Evolutionary conservation across 2,888 invertebrate species (phyloP).

Genomic region (Miltochrista miniata): DNA sequence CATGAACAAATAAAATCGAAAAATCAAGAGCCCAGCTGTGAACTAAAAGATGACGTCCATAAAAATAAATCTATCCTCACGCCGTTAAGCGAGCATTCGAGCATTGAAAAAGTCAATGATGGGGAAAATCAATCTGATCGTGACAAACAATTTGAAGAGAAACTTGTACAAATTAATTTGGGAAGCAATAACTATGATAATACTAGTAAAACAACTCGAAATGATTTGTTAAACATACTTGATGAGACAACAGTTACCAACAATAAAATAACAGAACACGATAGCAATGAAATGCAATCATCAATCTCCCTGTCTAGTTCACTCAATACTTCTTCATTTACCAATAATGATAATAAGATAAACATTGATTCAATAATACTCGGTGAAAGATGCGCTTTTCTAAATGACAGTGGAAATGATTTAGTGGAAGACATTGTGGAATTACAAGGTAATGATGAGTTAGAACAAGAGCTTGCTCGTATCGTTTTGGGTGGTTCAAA

Average conservation of each 20-base stretch:
- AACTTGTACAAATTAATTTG: slow-evolving; percentile 3
- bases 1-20: neutral
- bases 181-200: neutral
- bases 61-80: neutral
- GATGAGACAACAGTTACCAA: neutral
- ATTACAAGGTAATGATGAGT: slow-evolving; percentile 13
- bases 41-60: neutral
- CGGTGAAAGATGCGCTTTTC: neutral
- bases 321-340: neutral
- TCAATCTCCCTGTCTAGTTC: no score
- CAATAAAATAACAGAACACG: neutral
- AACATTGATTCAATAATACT: neutral
- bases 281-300: neutral
- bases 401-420: slow-evolving; percentile 3
- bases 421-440: slow-evolving; percentile 15
- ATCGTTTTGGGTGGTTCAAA: slow-evolving; percentile 3
- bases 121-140: neutral
- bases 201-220: neutral
- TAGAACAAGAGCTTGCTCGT: slow-evolving; percentile 8
- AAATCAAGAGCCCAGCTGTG: neutral
- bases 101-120: neutral
- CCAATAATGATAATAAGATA: neutral
- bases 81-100: neutral
- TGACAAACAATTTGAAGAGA: neutral
- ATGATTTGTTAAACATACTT: slow-evolving; percentile 3